Evolutionary conservation across 2,888 invertebrate genomes (phyloP).

Genomic region (Eupithecia dodoneata): DNA sequence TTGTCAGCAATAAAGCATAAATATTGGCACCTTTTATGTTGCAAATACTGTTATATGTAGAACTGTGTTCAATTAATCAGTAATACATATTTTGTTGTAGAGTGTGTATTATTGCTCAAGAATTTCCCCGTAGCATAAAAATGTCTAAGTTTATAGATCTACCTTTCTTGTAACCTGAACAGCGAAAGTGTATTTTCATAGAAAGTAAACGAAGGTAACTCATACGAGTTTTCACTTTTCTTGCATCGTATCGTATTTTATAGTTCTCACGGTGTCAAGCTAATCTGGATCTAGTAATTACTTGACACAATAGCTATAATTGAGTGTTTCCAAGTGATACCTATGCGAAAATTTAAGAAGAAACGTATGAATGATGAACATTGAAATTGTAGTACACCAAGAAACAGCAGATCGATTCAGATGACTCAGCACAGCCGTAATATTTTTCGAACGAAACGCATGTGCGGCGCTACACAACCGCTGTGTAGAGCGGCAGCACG

Average conservation of each 20-base stretch:
- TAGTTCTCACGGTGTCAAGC: slow-evolving; percentile 39
- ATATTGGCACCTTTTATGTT: neutral
- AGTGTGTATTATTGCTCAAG: neutral
- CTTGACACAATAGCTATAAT: slow-evolving; percentile 44
- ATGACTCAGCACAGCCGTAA: no score
- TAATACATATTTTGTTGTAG: neutral
- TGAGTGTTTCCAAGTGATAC: slow-evolving; percentile 15
- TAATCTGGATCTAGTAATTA: slow-evolving; percentile 46
- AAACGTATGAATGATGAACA: slow-evolving; percentile 8
- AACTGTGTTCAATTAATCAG: neutral
- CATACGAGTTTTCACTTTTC: slow-evolving; percentile 39
- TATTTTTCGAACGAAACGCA: no score
- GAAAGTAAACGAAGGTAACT: slow-evolving; percentile 28
- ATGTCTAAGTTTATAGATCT: neutral
- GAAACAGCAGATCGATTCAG: neutral
- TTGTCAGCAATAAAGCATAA: neutral
- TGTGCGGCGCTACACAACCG: no score
- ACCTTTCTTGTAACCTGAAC: slow-evolving; percentile 19
- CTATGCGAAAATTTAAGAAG: slow-evolving; percentile 17
- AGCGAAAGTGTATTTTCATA: slow-evolving; percentile 35
- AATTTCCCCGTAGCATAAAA: neutral
- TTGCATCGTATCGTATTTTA: slow-evolving; percentile 28
- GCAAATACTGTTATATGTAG: neutral
- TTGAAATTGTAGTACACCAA: neutral
- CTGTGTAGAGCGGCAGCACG: no score